A percentile compares a stretch with the other conserved stretches of the same genome.
phyloP scores from a whole-genome alignment of 1,140 invertebrate species.

The Eulimnadia texana region DNA sequence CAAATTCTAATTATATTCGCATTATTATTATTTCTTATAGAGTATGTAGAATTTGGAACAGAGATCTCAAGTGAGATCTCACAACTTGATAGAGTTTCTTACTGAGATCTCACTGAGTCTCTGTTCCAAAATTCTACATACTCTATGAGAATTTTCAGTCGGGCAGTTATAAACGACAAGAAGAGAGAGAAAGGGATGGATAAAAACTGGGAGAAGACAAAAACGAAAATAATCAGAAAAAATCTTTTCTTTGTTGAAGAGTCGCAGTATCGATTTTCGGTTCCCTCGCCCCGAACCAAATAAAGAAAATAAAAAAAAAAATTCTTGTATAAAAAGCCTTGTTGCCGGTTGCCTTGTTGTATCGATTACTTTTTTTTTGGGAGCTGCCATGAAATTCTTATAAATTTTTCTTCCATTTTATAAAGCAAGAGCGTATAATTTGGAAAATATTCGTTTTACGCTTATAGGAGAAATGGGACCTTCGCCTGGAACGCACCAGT shows the following conservation, averaged over 20 bases:
- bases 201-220: background rate
- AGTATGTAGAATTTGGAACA: too few species aligned
- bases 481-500: slow-evolving; percentile 43
- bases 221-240: background rate
- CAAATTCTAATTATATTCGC: too few species aligned
- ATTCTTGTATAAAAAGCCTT: background rate
- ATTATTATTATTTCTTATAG: too few species aligned
- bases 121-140: too few species aligned
- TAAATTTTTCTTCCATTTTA: background rate
- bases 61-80: too few species aligned
- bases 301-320: background rate
- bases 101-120: too few species aligned
- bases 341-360: background rate
- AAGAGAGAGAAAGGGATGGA: background rate
- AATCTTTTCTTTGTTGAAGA: background rate
- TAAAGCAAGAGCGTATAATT: background rate
- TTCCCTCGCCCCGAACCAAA: background rate
- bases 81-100: too few species aligned
- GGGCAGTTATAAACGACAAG: background rate
- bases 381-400: too few species aligned
- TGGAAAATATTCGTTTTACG: background rate
- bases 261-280: background rate
- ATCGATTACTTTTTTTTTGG: background rate
- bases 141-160: too few species aligned
- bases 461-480: background rate